Evolutionary conservation across 2,113 vertebrate genomes (phyloP).

Genomic region (Eptesicus fuscus): DNA sequence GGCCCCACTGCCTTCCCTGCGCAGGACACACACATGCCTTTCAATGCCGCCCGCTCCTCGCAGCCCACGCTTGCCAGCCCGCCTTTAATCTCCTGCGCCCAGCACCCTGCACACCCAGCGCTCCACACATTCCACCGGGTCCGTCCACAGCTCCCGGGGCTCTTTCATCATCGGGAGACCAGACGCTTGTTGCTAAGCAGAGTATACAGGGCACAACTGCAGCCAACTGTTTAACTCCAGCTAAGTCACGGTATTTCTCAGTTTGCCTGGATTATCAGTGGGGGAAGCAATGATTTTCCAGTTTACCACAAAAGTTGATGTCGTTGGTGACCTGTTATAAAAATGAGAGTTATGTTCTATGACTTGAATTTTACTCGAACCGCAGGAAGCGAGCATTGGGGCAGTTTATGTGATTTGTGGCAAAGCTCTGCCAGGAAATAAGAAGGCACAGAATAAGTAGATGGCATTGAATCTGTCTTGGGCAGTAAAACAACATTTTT

Average conservation of each 20-base stretch:
- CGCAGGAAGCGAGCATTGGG: background rate
- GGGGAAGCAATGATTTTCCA: slow-evolving; percentile 47
- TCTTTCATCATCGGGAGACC: slow-evolving; percentile 63
- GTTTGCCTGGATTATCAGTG: slow-evolving; percentile 52
- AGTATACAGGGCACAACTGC: slow-evolving; percentile 50
- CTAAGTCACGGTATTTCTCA: slow-evolving; percentile 57
- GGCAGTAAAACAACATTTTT: background rate
- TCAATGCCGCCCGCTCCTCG: slow-evolving; percentile 57
- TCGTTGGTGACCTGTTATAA: background rate
- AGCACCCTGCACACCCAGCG: slow-evolving; percentile 72
- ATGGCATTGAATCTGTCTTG: background rate
- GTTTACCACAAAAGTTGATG: slow-evolving; percentile 23
- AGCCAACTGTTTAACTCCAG: slow-evolving; percentile 29
- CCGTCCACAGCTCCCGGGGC: slow-evolving; percentile 56
- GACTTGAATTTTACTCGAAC: background rate
- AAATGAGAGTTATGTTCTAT: background rate
- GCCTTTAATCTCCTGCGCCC: slow-evolving; percentile 78
- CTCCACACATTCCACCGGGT: slow-evolving; percentile 72
- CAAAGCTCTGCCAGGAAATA: background rate
- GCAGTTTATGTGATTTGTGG: background rate
- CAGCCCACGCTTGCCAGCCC: slow-evolving; percentile 62
- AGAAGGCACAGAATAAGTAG: background rate
- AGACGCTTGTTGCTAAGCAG: slow-evolving; percentile 44
- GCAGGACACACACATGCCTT: slow-evolving; percentile 68
- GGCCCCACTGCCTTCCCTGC: background rate